Base-by-base conservation (phyloP, 2,888 invertebrate species). In the Heliconius ethilla region DNA sequence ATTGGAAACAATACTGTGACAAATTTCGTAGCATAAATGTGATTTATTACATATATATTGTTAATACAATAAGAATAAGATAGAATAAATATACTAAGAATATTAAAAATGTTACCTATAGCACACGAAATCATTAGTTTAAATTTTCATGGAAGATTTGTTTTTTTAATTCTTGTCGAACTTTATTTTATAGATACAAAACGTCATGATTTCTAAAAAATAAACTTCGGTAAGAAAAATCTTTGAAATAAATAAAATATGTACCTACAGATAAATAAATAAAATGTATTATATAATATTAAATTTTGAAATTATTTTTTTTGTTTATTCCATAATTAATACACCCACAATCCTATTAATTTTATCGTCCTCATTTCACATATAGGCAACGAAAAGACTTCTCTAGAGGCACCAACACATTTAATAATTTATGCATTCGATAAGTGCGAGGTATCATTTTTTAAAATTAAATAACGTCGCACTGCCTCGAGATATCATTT, bases 401-500 rank as follows among this genome's bases (percentile, higher is more conserved):
- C 13, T 55, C 13, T 59, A 59, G 9, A n/a, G 37, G 37, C 51
- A 33, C 29, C 62, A 37, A 40, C n/a, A 73, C 27, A 29, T 25
- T 77, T 59, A 37, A 40, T 77, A 73, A 77, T 77, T 65, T 73
- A 77, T 77, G 51, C 37, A 77, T 67, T 73, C 27, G 27, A 73
- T 76, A 76, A 73, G 62, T 78, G 55, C 63, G 75, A 77, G 37
- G 70, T 78, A 62, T 76, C 75, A 79, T 80, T 76, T 80, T 78
- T 51, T 40, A 65, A 81, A 81, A 76, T 79, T 78, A 80, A 78
- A 78, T 70, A 75, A 75, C 70, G 75, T 81, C 80, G 73, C 77
- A 80, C n/a, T 78, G 81, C 82, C 81, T 72, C 80, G 76, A 82
- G 82, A 81, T 81, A 80, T 78, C 79, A 75, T 77, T 79, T 80